Base-by-base conservation (phyloP, 2,113 vertebrate species). In the Cyprinodon variegatus region DNA sequence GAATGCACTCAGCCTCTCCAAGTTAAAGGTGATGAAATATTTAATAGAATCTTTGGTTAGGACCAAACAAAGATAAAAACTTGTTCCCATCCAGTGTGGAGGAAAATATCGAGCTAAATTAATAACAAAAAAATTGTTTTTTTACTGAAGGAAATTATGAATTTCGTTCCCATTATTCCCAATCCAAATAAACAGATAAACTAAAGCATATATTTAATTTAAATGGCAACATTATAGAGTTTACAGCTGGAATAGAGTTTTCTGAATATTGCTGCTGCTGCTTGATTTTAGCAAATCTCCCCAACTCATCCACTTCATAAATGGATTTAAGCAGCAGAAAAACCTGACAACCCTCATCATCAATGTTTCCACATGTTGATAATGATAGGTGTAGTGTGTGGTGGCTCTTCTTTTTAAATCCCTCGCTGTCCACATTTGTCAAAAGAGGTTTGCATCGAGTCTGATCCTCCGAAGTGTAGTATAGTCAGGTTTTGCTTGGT, bases 171-270 rank as follows among this genome's bases (percentile, higher is more conserved):
- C 65, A 3, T 11, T 60, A 20, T 17, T 3, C 40, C 62, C 77
- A 82, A 78, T 82, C 78, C 17, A 67, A 63, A 87, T n/a, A 83
- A 29, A 29, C 29, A 29, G 29, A 76, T 83, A 73, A 82, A 68
- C 73, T 50, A 38, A 43, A 81, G 74, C 38, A 29, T 63, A 46
- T 50, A 29, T 29, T 29, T 29, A 2, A 29, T 1, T 29, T 29
- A 29, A 29, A 29, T 43, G 66, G 79, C 85, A 85, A 72, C 65
- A 59, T 72, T 72, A 76, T 61, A 43, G 36, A 70, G 70, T 40
- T 73, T 83, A 20, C 50, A 57, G 50, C 50, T 57, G 50, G 50
- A 61, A 82, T 76, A 77, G 82, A 62, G 71, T 76, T 77, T 74
- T 68, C 64, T 20, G n/a, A 17, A 1, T 76, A 68, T 69, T 68